Conservation (phyloP, 1,140 invertebrate genomes). For the Pogonomyrmex barbatus region DNA sequence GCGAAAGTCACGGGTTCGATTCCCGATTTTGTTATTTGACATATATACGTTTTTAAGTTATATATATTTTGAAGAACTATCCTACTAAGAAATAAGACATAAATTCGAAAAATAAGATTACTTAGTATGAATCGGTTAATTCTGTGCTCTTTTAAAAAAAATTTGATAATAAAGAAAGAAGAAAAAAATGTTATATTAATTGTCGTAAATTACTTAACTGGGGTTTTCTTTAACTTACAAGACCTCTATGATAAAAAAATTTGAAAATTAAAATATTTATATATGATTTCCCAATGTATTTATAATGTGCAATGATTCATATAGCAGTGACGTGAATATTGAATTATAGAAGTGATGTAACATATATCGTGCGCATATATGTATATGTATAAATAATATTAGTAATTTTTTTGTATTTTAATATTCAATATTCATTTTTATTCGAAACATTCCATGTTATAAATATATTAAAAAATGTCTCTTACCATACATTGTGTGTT, state of each 20-base stretch:
- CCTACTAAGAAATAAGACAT: background rate
- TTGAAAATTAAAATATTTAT: background rate
- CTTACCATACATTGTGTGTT: background rate
- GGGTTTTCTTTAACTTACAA: background rate
- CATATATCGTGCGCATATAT: background rate
- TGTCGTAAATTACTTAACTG: background rate
- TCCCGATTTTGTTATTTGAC: background rate
- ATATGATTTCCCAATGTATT: slow-evolving; percentile 6
- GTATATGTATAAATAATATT: slow-evolving; percentile 22
- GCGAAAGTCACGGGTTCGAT: background rate
- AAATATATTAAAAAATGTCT: slow-evolving; percentile 2
- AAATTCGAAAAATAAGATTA: background rate
- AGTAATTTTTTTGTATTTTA: slow-evolving; percentile 3
- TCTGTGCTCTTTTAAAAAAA: background rate
- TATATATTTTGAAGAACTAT: background rate
- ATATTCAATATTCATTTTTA: slow-evolving; percentile 5
- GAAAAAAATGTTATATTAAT: background rate
- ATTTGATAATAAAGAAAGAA: slow-evolving; percentile 1
- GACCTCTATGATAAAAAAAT: background rate
- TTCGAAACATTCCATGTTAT: background rate
- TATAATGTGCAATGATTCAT: slow-evolving; percentile 41
- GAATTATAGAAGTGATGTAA: slow-evolving; percentile 14
- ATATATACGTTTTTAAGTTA: background rate
- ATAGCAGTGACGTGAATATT: slow-evolving; percentile 56
- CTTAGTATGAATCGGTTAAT: background rate